Evolutionary conservation across 2,888 invertebrate species (phyloP).

Genomic region (Glyphotaelius pellucidus): DNA sequence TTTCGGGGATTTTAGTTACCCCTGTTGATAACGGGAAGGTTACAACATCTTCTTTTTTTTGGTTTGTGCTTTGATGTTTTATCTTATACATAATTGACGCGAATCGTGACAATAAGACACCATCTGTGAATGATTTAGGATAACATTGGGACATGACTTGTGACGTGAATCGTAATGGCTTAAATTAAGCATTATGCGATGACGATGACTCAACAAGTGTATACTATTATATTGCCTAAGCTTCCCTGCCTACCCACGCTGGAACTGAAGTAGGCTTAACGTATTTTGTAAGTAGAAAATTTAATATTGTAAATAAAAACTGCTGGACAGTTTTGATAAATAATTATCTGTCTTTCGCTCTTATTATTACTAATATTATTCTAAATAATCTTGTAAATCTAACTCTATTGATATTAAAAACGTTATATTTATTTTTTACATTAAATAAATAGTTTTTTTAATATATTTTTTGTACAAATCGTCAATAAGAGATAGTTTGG

Average conservation of each 20-base stretch:
- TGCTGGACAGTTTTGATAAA: background rate
- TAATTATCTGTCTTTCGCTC: background rate
- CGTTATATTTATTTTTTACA: background rate
- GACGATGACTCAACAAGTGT: background rate
- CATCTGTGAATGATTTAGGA: slow-evolving; percentile 13
- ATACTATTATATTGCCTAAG: background rate
- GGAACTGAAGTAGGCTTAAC: background rate
- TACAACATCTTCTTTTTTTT: background rate
- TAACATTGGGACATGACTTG: background rate
- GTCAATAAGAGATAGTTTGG: background rate
- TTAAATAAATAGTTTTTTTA: background rate
- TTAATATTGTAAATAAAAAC: background rate
- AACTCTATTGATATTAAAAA: background rate
- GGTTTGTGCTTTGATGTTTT: background rate
- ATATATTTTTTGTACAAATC: background rate
- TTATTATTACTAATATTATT: background rate
- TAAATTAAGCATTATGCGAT: background rate
- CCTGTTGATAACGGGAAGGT: background rate
- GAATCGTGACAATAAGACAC: slow-evolving; percentile 22
- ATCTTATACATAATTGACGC: background rate
- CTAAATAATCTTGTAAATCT: background rate
- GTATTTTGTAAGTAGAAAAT: background rate
- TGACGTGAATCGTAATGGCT: background rate
- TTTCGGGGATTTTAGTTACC: no score
- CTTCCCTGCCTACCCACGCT: background rate